A percentile compares a stretch with the other conserved stretches of the same genome.
phyloP scores from a whole-genome alignment of 2,888 invertebrate genomes.

The Epinotia brunnichana region DNA sequence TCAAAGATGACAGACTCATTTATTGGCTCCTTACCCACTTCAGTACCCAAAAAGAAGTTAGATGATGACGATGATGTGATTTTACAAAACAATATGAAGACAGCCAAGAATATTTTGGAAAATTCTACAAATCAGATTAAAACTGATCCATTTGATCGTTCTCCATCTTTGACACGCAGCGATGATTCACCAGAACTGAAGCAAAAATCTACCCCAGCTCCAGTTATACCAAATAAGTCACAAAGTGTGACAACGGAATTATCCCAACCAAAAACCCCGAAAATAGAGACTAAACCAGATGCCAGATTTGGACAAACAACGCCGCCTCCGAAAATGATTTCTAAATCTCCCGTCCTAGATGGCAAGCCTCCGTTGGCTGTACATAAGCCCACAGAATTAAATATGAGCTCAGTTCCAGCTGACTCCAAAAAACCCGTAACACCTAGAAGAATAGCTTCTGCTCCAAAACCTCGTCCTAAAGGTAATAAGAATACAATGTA shows the following conservation, averaged over 20 bases:
- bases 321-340: constrained; percentile 60
- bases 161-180: constrained; percentile 78
- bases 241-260: constrained; percentile 66
- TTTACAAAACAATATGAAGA: constrained; percentile 62
- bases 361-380: constrained; percentile 61
- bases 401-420: constrained; percentile 57
- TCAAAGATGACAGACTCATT: constrained; percentile 81
- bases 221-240: constrained; percentile 60
- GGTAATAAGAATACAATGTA: constrained; percentile 62
- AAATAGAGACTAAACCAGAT: constrained; percentile 64
- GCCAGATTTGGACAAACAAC: constrained; percentile 53
- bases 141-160: constrained; percentile 73
- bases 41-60: constrained; percentile 66
- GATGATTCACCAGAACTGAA: constrained; percentile 80
- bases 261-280: constrained; percentile 74
- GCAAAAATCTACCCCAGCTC: constrained; percentile 58
- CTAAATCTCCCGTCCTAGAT: constrained; percentile 67
- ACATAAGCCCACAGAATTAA: constrained; percentile 74
- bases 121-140: constrained; percentile 59
- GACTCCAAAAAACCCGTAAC: constrained; percentile 75
- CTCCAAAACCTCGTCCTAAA: constrained; percentile 75
- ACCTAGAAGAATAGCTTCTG: constrained; percentile 73
- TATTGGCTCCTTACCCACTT: constrained; percentile 71
- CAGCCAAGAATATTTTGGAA: constrained; percentile 57
- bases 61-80: constrained; percentile 80